Evolutionary conservation across 2,113 vertebrate genomes (phyloP).

Genomic region (Pygoscelis antarcticus): DNA sequence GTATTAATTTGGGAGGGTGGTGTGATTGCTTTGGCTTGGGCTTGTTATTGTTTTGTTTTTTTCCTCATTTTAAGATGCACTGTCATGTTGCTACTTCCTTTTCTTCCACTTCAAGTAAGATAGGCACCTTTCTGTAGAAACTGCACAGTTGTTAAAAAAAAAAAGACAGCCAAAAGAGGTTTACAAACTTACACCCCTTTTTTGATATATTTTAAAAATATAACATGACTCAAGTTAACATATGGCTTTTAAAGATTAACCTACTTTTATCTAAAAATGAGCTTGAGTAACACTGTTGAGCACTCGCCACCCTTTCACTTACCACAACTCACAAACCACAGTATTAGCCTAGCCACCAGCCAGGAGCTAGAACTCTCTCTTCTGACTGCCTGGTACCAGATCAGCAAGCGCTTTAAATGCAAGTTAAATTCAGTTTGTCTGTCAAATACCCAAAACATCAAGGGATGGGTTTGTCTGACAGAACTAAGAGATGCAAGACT

Average conservation of each 20-base stretch:
- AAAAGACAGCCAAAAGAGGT: not conserved
- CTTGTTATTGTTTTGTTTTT: too few species aligned
- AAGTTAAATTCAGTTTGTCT: not conserved
- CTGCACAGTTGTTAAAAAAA: not conserved
- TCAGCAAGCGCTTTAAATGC: not conserved
- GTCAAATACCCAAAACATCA: not conserved
- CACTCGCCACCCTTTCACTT: not conserved
- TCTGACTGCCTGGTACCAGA: not conserved
- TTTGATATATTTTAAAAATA: not conserved
- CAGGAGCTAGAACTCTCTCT: not conserved
- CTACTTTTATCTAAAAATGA: not conserved
- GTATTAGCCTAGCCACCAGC: not conserved
- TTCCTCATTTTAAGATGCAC: not conserved
- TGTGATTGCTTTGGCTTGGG: not conserved
- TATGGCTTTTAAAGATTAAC: not conserved
- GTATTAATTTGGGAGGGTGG: not conserved
- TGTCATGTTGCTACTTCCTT: not conserved
- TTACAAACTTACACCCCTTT: not conserved
- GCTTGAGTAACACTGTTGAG: not conserved
- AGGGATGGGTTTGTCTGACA: not conserved
- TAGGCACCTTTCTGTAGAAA: not conserved
- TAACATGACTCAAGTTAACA: not conserved
- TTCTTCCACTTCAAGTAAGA: not conserved
- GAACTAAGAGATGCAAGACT: not conserved
- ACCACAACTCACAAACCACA: not conserved